Evolutionary conservation across 2,888 invertebrate species (phyloP), one percentile per base, ranked within the genome.

Genomic region (Brassicogethes aeneus): DNA sequence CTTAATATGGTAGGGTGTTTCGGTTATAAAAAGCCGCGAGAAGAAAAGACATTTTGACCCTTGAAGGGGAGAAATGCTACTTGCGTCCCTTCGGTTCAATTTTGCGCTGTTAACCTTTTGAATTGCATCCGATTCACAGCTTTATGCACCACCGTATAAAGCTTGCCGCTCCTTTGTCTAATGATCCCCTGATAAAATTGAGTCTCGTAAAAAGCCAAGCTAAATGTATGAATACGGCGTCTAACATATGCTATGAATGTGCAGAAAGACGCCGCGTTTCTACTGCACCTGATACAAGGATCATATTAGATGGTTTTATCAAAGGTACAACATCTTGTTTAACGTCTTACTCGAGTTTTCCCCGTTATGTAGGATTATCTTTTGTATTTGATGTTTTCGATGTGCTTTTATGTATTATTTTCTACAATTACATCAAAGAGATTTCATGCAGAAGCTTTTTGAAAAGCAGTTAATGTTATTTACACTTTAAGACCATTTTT

Each of bases 11-110:
- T 37, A 36, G 54, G 53, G 53, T 51, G 47, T 50, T 41, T 48
- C 52, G 51, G 53, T 49, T 56, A 57, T 62, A 62, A 62, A 62
- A 62, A 61, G 56, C 57, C 58, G 60, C 61, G 61, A 60, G 60
- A 56, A 58, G 59, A 61, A 23, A 62, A 62, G 60, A 61, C 61
- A 57, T 61, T 60, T 55, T 57, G 61, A 61, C 61, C 61, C 62
- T 58, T 50, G 48, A 47, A 15, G 45, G 48, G 52, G 52, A 52
- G 51, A 46, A 37, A 46, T 34, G 42, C 52, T 50, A 52, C 53
- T 54, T 54, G 54, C 55, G 49, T 53, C 60, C 59, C 57, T 55
- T 49, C 48, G 50, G 56, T 57, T 60, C 60, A 59, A 60, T 63
- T 62, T 60, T 56, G 51, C 54, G 55, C 53, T 57, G 62, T 62